A percentile compares a stretch with the other conserved stretches of the same genome.
These are phyloP conservation scores for Campylomormyrus tamandua DNA, from an alignment of 2,113 vertebrate genomes.

Conservation along the genomic window DNA sequence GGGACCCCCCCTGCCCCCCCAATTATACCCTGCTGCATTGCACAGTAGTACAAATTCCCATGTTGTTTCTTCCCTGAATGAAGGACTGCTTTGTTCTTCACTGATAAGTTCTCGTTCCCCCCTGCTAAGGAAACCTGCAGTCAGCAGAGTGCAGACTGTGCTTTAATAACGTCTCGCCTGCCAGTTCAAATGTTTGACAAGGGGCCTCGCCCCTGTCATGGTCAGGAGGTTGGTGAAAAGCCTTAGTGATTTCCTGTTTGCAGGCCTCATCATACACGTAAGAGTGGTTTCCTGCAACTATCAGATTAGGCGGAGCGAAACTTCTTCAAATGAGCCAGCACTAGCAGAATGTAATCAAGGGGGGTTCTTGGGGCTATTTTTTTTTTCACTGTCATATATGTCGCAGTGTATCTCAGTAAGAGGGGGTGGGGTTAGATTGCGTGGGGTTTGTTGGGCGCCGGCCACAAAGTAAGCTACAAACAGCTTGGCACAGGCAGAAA, in stretches of 20 bases:
- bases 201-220: background rate
- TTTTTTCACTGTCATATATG: too few relatives aligned
- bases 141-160: background rate
- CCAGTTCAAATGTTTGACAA: background rate
- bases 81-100: background rate
- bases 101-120: background rate
- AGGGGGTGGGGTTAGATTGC: too few relatives aligned
- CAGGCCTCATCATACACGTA: background rate
- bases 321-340: background rate
- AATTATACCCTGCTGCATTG: background rate
- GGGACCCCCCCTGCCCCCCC: background rate
- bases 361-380: too few relatives aligned
- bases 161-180: background rate
- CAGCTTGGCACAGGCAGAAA: too few relatives aligned
- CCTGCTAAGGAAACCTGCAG: background rate
- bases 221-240: background rate
- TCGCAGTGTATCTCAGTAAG: too few relatives aligned
- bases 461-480: too few relatives aligned
- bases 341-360: background rate
- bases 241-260: background rate
- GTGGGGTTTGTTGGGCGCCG: too few relatives aligned
- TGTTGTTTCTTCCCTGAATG: background rate
- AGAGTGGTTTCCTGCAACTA: background rate
- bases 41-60: background rate
- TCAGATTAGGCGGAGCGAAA: background rate